These are phyloP conservation scores for Drosophila subsilvestris DNA, from an alignment of 2,888 invertebrate genomes.

Conservation along the genomic window DNA sequence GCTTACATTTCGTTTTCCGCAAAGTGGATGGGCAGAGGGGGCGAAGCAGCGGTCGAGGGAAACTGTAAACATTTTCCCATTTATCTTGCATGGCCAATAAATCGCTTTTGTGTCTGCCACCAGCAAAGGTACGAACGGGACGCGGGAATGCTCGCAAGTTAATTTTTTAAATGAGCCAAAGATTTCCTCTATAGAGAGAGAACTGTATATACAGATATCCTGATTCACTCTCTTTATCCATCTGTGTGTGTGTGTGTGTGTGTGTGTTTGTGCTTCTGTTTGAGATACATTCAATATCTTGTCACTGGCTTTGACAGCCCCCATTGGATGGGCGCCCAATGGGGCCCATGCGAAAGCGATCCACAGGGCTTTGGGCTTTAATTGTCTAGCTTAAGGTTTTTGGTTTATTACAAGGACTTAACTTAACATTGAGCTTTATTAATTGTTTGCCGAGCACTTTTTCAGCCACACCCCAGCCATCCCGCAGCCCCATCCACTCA, in stretches of 20 bases:
- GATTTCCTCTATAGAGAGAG: constrained; percentile 32
- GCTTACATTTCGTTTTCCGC: constrained; percentile 70
- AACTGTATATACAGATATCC: constrained; percentile 32
- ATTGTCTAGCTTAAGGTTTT: constrained; percentile 71
- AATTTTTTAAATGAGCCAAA: constrained; percentile 72
- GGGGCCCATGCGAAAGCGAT: constrained; percentile 41
- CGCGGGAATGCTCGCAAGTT: constrained; percentile 53
- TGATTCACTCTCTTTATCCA: constrained; percentile 12
- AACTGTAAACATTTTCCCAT: constrained; percentile 78
- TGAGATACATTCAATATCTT: constrained; percentile 49
- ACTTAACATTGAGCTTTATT: constrained; percentile 66
- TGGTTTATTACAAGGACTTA: constrained; percentile 72
- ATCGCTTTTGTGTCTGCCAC: constrained; percentile 60
- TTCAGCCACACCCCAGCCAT: background rate
- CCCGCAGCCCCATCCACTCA: background rate
- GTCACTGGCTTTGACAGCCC: constrained; percentile 61
- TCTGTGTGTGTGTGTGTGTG: constrained; percentile 32
- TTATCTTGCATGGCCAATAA: constrained; percentile 76
- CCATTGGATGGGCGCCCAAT: constrained; percentile 16
- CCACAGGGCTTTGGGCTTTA: constrained; percentile 59
- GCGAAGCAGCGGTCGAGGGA: constrained; percentile 38
- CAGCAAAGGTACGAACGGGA: constrained; percentile 32
- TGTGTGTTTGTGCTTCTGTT: background rate
- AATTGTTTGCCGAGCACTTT: constrained; percentile 56
- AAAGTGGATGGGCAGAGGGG: constrained; percentile 1